Conservation (phyloP, 1,140 invertebrate species). For the Micrasema minimum region DNA sequence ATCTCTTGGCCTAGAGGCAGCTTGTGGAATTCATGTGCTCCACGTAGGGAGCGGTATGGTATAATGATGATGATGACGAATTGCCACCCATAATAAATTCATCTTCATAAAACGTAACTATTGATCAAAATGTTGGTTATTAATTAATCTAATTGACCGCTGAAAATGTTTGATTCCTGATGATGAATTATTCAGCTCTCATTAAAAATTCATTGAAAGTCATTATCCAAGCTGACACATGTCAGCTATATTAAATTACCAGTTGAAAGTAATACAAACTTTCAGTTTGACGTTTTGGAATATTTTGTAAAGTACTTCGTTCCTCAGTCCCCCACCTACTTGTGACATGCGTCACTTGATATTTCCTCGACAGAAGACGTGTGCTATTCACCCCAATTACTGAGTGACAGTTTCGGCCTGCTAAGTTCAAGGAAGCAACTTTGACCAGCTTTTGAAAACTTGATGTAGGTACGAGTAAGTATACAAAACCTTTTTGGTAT, state of each 20-base stretch:
- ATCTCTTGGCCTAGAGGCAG: no score
- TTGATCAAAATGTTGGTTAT: no score
- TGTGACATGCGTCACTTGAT: conserved; percentile 20
- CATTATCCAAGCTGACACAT: conserved; percentile 21
- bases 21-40: no score
- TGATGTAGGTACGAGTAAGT: no score
- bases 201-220: conserved; percentile 21
- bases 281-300: conserved; percentile 26
- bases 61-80: background rate
- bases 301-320: conserved; percentile 6
- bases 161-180: background rate
- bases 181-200: background rate
- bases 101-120: no score
- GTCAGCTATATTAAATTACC: conserved; percentile 13
- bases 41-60: no score
- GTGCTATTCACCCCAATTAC: conserved; percentile 18
- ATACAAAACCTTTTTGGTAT: no score
- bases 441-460: no score
- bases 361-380: conserved; percentile 12
- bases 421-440: background rate
- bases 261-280: conserved; percentile 22
- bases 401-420: conserved; percentile 1
- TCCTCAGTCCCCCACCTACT: background rate
- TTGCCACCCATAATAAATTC: no score
- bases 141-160: conserved; percentile 11